Percentiles rank a stretch among this genome's conserved stretches.
phyloP scores from a whole-genome alignment of 2,888 invertebrate genomes.

The Mesochorus sp. region DNA sequence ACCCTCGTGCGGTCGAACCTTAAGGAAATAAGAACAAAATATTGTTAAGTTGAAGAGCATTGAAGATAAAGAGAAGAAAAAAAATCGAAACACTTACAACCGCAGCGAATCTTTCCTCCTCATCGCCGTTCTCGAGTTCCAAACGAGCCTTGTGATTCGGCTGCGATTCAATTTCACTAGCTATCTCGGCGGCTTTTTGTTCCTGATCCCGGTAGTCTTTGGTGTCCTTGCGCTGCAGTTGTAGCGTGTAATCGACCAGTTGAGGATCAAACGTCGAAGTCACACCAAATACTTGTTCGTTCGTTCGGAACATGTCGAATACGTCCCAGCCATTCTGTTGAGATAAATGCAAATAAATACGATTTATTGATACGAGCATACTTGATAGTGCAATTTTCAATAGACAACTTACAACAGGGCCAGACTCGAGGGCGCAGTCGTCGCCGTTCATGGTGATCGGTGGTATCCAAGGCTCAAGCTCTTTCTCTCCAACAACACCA shows the following conservation, averaged over 20 bases:
- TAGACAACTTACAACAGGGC: constrained; percentile 79
- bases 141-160: constrained; percentile 91
- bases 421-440: constrained; percentile 88
- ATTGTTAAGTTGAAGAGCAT: constrained; percentile 1
- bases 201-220: constrained; percentile 93
- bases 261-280: constrained; percentile 96
- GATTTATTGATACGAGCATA: too few species aligned
- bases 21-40: not conserved
- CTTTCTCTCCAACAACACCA: constrained; percentile 89
- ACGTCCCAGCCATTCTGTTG: constrained; percentile 96
- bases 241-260: constrained; percentile 95
- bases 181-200: constrained; percentile 94
- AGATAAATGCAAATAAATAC: too few species aligned
- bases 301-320: constrained; percentile 97
- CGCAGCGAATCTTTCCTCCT: constrained; percentile 93
- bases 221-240: constrained; percentile 92
- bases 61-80: constrained; percentile 14
- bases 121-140: constrained; percentile 96
- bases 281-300: constrained; percentile 95
- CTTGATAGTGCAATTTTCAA: constrained; percentile 9
- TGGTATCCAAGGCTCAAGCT: constrained; percentile 95
- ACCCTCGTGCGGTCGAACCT: constrained; percentile 82
- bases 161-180: constrained; percentile 95
- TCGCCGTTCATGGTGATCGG: constrained; percentile 84
- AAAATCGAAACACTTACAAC: constrained; percentile 85